These are phyloP conservation scores for Gadopsis marmoratus DNA, from an alignment of 2,797 vertebrate genomes.

Conservation along the genomic window DNA sequence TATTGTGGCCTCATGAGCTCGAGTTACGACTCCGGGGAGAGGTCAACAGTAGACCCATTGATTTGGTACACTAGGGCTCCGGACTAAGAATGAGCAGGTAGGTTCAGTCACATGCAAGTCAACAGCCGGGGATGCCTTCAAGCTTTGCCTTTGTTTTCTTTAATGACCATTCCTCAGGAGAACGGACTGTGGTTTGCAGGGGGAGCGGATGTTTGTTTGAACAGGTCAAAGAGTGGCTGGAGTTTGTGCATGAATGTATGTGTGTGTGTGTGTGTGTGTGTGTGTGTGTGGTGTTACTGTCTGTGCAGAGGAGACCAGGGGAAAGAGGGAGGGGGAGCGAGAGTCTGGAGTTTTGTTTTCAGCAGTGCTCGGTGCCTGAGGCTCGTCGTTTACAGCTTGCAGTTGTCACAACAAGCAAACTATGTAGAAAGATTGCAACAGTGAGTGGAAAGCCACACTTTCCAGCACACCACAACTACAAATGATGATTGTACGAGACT, in stretches of 20 bases:
- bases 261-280: slow-evolving; percentile 13
- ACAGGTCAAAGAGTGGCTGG: slow-evolving; percentile 70
- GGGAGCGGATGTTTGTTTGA: slow-evolving; percentile 68
- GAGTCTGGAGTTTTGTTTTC: slow-evolving; percentile 65
- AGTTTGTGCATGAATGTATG: slow-evolving; percentile 26
- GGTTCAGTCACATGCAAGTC: slow-evolving; percentile 51
- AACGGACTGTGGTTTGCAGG: slow-evolving; percentile 47
- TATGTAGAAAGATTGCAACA: slow-evolving; percentile 50
- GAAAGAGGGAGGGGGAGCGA: not conserved
- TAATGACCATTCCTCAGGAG: slow-evolving; percentile 49
- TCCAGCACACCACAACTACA: slow-evolving; percentile 21
- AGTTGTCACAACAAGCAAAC: slow-evolving; percentile 74
- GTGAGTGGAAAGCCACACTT: slow-evolving; percentile 32
- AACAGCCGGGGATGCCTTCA: slow-evolving; percentile 49
- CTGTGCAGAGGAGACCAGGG: slow-evolving; percentile 41
- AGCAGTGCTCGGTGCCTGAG: slow-evolving; percentile 44
- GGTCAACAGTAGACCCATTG: slow-evolving; percentile 81
- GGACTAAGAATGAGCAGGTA: slow-evolving; percentile 56
- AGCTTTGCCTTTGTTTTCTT: slow-evolving; percentile 47
- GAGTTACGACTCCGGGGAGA: slow-evolving; percentile 78
- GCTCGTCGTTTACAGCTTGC: slow-evolving; percentile 59
- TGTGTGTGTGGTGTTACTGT: slow-evolving; percentile 36
- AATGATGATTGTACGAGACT: slow-evolving; percentile 53
- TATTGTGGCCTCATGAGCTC: slow-evolving; percentile 74
- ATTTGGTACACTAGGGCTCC: slow-evolving; percentile 65